phyloP scores from a whole-genome alignment of 2,888 invertebrate species.

The Spisula subtruncata region DNA sequence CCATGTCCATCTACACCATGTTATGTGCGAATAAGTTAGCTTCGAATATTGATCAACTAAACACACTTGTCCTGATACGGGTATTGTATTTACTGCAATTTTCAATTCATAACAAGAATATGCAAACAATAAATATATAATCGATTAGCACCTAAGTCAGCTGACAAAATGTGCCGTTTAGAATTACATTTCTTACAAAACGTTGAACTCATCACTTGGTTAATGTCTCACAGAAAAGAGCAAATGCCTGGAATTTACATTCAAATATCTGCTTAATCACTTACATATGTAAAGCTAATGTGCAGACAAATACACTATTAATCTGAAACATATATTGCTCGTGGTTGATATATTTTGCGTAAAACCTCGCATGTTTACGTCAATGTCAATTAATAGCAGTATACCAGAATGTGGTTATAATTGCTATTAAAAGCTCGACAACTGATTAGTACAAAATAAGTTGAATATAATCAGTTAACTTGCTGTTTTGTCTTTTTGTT shows the following conservation, averaged over 20 bases:
- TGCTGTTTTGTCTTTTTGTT: no score
- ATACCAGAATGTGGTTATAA: background rate
- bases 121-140: background rate
- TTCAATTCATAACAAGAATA: background rate
- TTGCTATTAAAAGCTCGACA: background rate
- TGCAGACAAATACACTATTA: background rate
- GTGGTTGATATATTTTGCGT: background rate
- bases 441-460: no score
- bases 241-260: background rate
- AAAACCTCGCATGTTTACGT: background rate
- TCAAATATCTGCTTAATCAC: background rate
- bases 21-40: no score
- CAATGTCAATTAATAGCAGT: background rate
- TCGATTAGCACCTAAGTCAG: background rate
- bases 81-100: background rate
- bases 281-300: slow-evolving; percentile 4
- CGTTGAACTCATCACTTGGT: background rate
- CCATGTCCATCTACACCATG: no score
- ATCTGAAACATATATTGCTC: no score
- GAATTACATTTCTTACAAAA: background rate
- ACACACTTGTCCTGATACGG: no score
- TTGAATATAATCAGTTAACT: no score
- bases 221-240: background rate
- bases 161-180: background rate
- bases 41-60: no score